Base-by-base conservation (phyloP, 2,113 vertebrate species). In the Lates calcarifer region DNA sequence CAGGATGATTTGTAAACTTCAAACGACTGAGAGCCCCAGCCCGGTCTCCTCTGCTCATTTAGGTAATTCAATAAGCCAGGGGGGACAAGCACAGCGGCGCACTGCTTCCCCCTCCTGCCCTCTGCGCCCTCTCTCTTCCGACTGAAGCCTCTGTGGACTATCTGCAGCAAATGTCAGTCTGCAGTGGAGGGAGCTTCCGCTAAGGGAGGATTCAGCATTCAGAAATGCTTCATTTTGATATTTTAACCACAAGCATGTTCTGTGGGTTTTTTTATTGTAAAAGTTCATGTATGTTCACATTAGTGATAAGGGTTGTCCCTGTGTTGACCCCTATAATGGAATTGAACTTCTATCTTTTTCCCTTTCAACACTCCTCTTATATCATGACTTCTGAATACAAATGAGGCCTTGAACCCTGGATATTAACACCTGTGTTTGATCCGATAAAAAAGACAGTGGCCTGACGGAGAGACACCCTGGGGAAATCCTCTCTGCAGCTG, bases 1-100 rank as follows among this genome's bases (percentile, higher is more conserved):
- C 93, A 93, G 86, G 84, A 93, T 93, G 92, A 95, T 95, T 95
- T 94, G 92, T 94, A 93, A 94, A 95, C 93, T 94, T 94, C 93
- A 94, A 95, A 95, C 83, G 74, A 70, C 88, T 89, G 39, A 93
- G 91, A 93, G 93, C 88, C 91, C 88, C 75, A 79, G 93, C 86
- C 88, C 85, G 90, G 89, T 91, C 90, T 92, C 90, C 91, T 88
- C 84, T 93, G 93, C 91, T 95, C 94, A 94, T 95, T 94, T 92
- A 92, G 92, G 93, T 95, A 94, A 95, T 95, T 94, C 92, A 95
- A 94, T 95, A 94, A 95, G 92, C 91, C 86, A 77, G 79, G 86
- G 90, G 90, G 92, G 89, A 91, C 88, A 77, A 87, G 91, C 86
- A 39, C 90, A 88, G 84, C 89, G 67, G 85, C 73, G 13, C 85